A percentile compares a stretch with the other conserved stretches of the same genome.
phyloP scores from a whole-genome alignment of 2,797 vertebrate genomes.

The Gephyroberyx darwinii region DNA sequence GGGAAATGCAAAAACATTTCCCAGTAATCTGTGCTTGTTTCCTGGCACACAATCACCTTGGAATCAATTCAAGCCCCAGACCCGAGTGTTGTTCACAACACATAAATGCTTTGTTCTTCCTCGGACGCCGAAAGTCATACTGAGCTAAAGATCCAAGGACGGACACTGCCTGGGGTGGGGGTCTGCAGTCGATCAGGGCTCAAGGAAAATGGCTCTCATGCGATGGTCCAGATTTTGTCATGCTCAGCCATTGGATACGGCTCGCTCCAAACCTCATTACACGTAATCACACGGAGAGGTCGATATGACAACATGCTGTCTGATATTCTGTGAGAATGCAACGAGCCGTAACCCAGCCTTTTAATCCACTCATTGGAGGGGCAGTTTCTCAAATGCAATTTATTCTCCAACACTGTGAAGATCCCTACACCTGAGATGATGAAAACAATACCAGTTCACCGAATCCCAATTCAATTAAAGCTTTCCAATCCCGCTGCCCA shows the following conservation, averaged over 20 bases:
- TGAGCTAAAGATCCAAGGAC: constrained; percentile 51
- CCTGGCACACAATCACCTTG: constrained; percentile 45
- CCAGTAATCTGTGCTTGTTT: constrained; percentile 31
- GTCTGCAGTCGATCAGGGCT: constrained; percentile 21
- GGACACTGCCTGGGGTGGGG: constrained; percentile 16
- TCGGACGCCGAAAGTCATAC: constrained; percentile 33
- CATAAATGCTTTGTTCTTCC: constrained; percentile 55
- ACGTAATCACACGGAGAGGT: constrained; percentile 42
- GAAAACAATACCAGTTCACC: too few species aligned
- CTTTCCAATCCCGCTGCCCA: neutral
- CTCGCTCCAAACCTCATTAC: constrained; percentile 37
- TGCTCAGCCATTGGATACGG: constrained; percentile 24
- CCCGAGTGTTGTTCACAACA: constrained; percentile 40
- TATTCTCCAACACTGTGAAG: constrained; percentile 26
- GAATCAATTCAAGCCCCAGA: constrained; percentile 52
- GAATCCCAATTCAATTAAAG: neutral
- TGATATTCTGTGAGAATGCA: too few species aligned
- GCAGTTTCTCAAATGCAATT: constrained; percentile 12
- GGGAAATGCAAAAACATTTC: constrained; percentile 54
- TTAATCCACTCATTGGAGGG: too few species aligned
- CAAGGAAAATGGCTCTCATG: constrained; percentile 46
- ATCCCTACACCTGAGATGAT: neutral
- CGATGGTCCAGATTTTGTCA: constrained; percentile 26
- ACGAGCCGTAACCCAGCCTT: too few species aligned
- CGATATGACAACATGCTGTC: constrained; percentile 30